Evolutionary conservation across 2,113 vertebrate genomes (phyloP).

Genomic region (Motacilla alba): DNA sequence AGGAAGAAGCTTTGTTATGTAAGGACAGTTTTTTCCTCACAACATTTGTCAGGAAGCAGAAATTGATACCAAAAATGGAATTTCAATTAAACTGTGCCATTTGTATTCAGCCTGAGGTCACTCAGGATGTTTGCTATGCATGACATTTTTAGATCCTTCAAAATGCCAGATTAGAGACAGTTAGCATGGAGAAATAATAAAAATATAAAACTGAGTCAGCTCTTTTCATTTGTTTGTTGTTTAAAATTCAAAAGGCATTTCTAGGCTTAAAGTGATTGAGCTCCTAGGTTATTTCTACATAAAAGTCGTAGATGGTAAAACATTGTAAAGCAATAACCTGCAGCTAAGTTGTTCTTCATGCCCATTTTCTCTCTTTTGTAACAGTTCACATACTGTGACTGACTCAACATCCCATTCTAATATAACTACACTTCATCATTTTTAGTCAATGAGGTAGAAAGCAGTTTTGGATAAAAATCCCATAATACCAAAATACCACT

Average conservation of each 20-base stretch:
- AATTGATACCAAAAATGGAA: background rate
- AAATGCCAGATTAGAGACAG: background rate
- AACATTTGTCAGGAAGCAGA: background rate
- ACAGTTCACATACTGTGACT: background rate
- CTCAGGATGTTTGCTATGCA: background rate
- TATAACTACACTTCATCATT: background rate
- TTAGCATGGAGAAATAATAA: background rate
- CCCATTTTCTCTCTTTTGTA: conserved; percentile 9
- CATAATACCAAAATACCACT: background rate
- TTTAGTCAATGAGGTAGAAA: background rate
- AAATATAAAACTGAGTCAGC: background rate
- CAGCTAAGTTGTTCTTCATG: background rate
- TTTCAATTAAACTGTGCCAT: background rate
- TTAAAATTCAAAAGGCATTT: conserved; percentile 3
- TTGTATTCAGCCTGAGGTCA: background rate
- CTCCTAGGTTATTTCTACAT: conserved; percentile 1
- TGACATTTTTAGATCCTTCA: background rate
- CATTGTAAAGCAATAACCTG: conserved; percentile 9
- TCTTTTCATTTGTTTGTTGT: background rate
- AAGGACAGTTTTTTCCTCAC: background rate
- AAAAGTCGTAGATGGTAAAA: conserved; percentile 9
- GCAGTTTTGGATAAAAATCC: background rate
- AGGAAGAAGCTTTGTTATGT: background rate
- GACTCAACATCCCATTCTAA: background rate
- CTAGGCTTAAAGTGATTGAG: background rate